phyloP scores from a whole-genome alignment of 2,113 vertebrate genomes.

The Leptosomus discolor region DNA sequence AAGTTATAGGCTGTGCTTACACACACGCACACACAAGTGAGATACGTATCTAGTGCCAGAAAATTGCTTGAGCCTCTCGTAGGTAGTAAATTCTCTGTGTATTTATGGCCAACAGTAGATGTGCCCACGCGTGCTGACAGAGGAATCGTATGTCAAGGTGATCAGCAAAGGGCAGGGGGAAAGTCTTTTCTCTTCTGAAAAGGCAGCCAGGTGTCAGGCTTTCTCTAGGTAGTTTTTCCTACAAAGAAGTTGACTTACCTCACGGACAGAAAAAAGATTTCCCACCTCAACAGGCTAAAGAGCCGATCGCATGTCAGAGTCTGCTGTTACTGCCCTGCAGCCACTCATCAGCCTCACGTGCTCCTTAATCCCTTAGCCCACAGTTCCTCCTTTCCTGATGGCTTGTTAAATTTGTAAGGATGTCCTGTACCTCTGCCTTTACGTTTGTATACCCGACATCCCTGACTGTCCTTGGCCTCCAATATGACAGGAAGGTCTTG shows the following conservation, averaged over 20 bases:
- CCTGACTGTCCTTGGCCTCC: neutral
- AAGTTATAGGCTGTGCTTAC: neutral
- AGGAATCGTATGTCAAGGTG: neutral
- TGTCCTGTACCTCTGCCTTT: neutral
- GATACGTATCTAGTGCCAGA: neutral
- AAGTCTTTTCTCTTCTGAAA: neutral
- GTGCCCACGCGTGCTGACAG: neutral
- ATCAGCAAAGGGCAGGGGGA: neutral
- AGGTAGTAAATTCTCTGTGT: neutral
- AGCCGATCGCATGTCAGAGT: fast-evolving
- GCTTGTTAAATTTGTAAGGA: neutral
- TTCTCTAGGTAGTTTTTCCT: neutral
- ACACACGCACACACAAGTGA: neutral
- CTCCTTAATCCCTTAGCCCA: neutral
- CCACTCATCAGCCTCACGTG: neutral
- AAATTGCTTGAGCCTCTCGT: neutral
- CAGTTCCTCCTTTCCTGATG: neutral
- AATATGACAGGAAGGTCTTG: fast-evolving
- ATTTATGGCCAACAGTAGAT: neutral
- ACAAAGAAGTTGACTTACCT: neutral
- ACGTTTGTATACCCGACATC: no score
- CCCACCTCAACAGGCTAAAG: neutral
- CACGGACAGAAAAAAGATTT: neutral
- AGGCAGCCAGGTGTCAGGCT: neutral
- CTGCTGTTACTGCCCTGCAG: neutral